phyloP scores from a whole-genome alignment of 53 echinoderm and acorn worm species.

The Pentamera pediparva region DNA sequence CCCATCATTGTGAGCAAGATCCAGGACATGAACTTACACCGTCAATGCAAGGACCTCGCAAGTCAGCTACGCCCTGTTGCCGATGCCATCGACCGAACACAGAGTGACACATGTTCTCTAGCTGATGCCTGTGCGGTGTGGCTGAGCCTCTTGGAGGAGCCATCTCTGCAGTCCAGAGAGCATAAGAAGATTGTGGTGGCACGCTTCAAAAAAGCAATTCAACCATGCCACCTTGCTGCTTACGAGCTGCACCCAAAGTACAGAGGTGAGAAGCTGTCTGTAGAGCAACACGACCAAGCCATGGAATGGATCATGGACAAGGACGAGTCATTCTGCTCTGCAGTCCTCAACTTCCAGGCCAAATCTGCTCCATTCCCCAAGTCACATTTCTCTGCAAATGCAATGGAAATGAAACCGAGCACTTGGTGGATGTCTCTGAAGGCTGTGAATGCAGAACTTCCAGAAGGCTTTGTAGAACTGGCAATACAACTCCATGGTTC shows the following conservation, averaged over 20 bases:
- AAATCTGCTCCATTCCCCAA: too few relatives aligned
- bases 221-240: slow-evolving; percentile 18
- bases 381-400: slow-evolving; percentile 11
- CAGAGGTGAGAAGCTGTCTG: slow-evolving; percentile 5
- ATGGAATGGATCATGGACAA: not conserved
- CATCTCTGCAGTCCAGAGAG: not conserved
- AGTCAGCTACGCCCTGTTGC: slow-evolving; percentile 17
- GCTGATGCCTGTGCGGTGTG: slow-evolving; percentile 36
- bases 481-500: not conserved
- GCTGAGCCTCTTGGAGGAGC: slow-evolving; percentile 3
- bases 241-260: slow-evolving; percentile 22
- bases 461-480: not conserved
- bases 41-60: not conserved
- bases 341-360: slow-evolving; percentile 5
- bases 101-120: slow-evolving; percentile 8
- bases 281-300: not conserved
- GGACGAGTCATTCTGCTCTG: not conserved
- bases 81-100: not conserved
- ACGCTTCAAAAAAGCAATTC: slow-evolving; percentile 28
- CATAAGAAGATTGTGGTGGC: not conserved
- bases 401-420: slow-evolving; percentile 9
- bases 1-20: not conserved
- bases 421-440: not conserved
- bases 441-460: not conserved
- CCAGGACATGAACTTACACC: slow-evolving; percentile 1